These are phyloP conservation scores for Drosophila affinis DNA, from an alignment of 2,888 invertebrate genomes.

Conservation along the genomic window DNA sequence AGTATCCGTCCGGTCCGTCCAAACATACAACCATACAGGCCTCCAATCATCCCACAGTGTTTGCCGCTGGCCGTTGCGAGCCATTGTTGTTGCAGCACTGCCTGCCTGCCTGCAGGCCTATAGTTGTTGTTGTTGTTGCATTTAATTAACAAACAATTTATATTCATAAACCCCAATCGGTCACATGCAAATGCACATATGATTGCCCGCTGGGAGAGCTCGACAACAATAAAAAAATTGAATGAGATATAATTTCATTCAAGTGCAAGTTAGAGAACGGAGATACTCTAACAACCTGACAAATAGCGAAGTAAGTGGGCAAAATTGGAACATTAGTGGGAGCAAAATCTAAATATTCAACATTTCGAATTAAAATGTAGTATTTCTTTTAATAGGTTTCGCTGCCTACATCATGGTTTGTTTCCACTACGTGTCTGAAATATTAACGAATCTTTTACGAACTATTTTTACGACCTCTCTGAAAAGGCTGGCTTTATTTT, in stretches of 20 bases:
- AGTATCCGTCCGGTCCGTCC: conserved; percentile 20
- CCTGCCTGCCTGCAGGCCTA: conserved; percentile 12
- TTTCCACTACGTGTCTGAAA: not conserved
- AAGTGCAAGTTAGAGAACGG: not conserved
- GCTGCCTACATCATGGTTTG: not conserved
- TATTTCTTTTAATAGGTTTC: not conserved
- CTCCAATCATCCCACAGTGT: conserved; percentile 44
- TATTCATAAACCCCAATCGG: conserved; percentile 78
- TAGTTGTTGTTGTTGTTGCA: conserved; percentile 61
- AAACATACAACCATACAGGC: conserved; percentile 45
- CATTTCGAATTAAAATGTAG: not conserved
- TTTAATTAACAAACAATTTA: conserved; percentile 80
- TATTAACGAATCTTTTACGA: not conserved
- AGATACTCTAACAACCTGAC: conserved; percentile 7
- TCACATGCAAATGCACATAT: conserved; percentile 69
- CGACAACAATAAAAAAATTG: conserved; percentile 25
- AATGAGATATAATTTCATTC: conserved; percentile 1
- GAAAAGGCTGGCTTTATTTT: not conserved
- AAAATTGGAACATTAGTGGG: not conserved
- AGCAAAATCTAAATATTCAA: not conserved
- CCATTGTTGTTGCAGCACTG: conserved; percentile 18
- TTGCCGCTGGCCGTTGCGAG: conserved; percentile 16
- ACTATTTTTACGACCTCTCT: not conserved
- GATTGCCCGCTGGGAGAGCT: conserved; percentile 38
- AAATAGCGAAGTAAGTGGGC: not conserved